Percentiles rank a stretch among this genome's conserved stretches.
Conservation (phyloP, 2,888 invertebrate species). For the Amitus sp. region DNA sequence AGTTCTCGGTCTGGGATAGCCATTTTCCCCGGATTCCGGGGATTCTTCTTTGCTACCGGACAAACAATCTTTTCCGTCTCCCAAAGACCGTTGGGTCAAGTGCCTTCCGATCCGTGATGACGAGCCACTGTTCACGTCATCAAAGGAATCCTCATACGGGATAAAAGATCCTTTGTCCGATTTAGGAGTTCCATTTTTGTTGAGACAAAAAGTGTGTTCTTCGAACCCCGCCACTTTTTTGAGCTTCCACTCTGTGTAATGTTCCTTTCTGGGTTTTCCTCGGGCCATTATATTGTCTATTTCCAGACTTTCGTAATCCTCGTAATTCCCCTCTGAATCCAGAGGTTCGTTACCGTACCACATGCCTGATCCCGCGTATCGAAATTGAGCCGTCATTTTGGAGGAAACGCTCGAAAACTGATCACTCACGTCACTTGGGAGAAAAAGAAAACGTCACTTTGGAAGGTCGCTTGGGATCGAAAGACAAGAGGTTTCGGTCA, state of each 20-base stretch:
- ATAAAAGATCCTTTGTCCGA: conserved; percentile 25
- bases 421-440: background rate
- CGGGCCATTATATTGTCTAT: conserved; percentile 19
- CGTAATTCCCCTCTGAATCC: conserved; percentile 22
- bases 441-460: background rate
- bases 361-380: conserved; percentile 17
- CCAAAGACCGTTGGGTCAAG: conserved; percentile 18
- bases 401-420: conserved; percentile 20
- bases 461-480: conserved; percentile 13
- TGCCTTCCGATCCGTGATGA: conserved; percentile 6
- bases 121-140: conserved; percentile 36
- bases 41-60: conserved; percentile 20
- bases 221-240: conserved; percentile 42
- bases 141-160: conserved; percentile 34
- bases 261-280: no score
- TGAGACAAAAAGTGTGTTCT: conserved; percentile 27
- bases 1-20: background rate
- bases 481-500: conserved; percentile 37
- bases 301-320: conserved; percentile 26
- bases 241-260: conserved; percentile 51
- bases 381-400: conserved; percentile 56
- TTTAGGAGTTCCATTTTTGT: conserved; percentile 28
- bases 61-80: conserved; percentile 17
- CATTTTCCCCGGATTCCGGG: conserved; percentile 39
- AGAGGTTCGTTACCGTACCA: conserved; percentile 26